Base-by-base conservation (phyloP, 1,140 invertebrate genomes). In the Aphaenogaster floridana region DNA sequence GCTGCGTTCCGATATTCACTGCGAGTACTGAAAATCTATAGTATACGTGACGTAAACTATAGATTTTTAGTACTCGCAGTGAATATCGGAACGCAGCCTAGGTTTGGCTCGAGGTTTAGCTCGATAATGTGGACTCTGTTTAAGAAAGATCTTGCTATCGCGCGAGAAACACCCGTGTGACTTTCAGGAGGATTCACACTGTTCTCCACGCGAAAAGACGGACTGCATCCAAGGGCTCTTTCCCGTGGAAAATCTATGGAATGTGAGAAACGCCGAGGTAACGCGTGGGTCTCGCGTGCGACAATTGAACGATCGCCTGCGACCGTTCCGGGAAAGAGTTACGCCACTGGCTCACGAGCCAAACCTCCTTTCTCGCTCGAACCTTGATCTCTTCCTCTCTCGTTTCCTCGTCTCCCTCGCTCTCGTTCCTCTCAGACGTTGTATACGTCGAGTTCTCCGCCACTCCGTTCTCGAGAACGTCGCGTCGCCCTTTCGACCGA, bases 341-440 rank as follows among this genome's bases (percentile, higher is more conserved):
- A 90, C 90, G 90, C 86, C 90, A 91, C 1, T 88, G 86, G 11
- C 15, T 72, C 48, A 48, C 78, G 78, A 7, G 36, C 36, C 63
- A n/a, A 52, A 39, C 15, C 28, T 52, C 28, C 50, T n/a, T 57
- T 63, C 63, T 54, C 36, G 39, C 45, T 42, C 80, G 68, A 89
- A 61, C 66, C 77, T 85, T 84, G 52, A 21, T 77, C 74, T 88
- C 76, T 81, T 85, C 68, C 83, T 74, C 64, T 50, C 66, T 79
- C 45, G 50, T 48, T 42, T 71, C 77, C 64, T 83, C 63, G 6
- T 77, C 45, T 48, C 61, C 15, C 45, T 64, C 34, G 59, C 21
- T 77, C n/a, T 63, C 63, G 28, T 74, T 39, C 68, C 59, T 81
- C 59, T 66, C 86, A 54, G 17, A 17, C 39, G 69, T 80, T 54